Evolutionary conservation across 2,888 invertebrate species (phyloP).

Genomic region (Vesta saturnalis): DNA sequence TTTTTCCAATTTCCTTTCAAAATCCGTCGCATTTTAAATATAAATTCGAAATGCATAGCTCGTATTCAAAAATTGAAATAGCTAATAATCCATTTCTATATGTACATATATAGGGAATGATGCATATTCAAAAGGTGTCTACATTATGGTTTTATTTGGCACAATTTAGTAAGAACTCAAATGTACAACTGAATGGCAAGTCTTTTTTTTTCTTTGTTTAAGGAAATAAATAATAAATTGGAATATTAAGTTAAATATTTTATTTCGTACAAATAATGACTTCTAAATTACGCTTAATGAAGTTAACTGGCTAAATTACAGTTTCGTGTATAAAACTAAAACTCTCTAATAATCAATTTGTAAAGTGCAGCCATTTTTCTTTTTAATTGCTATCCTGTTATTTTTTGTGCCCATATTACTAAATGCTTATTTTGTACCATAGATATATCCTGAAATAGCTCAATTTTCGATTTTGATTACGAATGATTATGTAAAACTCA

Average conservation of each 20-base stretch:
- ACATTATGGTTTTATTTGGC: no score
- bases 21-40: constrained; percentile 20
- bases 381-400: background rate
- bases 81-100: constrained; percentile 25
- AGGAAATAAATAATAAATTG: background rate
- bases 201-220: background rate
- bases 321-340: constrained; percentile 8
- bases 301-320: constrained; percentile 6
- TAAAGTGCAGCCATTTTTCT: background rate
- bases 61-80: constrained; percentile 23
- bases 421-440: no score
- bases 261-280: background rate
- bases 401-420: no score
- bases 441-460: no score
- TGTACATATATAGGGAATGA: constrained; percentile 1
- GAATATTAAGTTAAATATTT: background rate
- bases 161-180: no score
- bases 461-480: no score
- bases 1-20: constrained; percentile 3
- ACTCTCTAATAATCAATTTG: constrained; percentile 4
- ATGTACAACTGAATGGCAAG: no score
- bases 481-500: no score
- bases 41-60: constrained; percentile 15
- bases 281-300: constrained; percentile 6
- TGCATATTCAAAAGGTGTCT: constrained; percentile 25